A percentile compares a stretch with the other conserved stretches of the same genome.
Conservation (phyloP, 2,797 vertebrate genomes). For the Bucorvus abyssinicus region DNA sequence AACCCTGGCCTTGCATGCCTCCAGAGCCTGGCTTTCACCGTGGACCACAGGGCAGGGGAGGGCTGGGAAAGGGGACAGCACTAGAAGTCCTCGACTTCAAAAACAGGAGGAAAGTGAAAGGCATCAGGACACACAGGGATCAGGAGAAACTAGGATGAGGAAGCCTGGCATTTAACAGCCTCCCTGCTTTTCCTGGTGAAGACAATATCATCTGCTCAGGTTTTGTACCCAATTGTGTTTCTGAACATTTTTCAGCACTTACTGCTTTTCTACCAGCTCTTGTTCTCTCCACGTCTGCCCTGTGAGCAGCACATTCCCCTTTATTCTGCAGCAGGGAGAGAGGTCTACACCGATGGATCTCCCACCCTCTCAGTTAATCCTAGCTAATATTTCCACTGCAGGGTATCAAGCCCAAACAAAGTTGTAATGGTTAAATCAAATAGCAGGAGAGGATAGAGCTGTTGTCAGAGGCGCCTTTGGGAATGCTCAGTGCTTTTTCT, state of each 20-base stretch:
- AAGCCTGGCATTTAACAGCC: not conserved
- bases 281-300: not conserved
- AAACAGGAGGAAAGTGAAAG: not conserved
- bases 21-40: not conserved
- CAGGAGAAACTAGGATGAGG: not conserved
- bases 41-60: accelerated
- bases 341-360: not conserved
- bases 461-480: not conserved
- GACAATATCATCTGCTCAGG: not conserved
- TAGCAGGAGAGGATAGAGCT: not conserved
- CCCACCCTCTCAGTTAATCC: not conserved
- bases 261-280: not conserved
- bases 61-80: not conserved
- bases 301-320: not conserved
- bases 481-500: not conserved
- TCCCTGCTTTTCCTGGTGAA: not conserved
- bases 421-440: not conserved
- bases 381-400: not conserved
- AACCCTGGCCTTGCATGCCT: not conserved
- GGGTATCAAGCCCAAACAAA: not conserved
- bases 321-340: not conserved
- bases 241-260: not conserved
- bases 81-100: not conserved
- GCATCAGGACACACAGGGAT: not conserved
- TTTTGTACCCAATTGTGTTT: not conserved